phyloP scores from a whole-genome alignment of 2,888 invertebrate genomes.

The Stenotaenia linearis region DNA sequence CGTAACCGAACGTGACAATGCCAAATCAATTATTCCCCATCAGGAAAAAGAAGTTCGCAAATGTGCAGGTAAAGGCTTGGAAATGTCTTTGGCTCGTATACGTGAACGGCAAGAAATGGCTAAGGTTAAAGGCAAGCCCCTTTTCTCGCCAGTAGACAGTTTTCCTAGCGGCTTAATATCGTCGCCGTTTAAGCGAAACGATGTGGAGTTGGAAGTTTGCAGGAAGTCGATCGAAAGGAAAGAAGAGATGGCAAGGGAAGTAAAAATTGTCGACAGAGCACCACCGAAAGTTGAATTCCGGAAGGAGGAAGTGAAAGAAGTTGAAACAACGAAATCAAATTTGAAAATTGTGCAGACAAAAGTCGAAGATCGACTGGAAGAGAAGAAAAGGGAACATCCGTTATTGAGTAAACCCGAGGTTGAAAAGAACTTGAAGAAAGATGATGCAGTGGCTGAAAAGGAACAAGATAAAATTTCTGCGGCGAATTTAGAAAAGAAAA shows the following conservation, averaged over 20 bases:
- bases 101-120: background rate
- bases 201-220: background rate
- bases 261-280: background rate
- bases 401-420: background rate
- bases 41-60: constrained; percentile 12
- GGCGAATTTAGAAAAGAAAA: background rate
- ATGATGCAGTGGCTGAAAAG: background rate
- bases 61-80: background rate
- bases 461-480: background rate
- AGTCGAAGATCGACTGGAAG: background rate
- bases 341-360: background rate
- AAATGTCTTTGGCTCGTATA: background rate
- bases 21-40: background rate
- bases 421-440: background rate
- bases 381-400: background rate
- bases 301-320: background rate
- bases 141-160: background rate
- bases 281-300: too few relatives aligned
- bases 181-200: background rate
- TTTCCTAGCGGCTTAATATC: background rate
- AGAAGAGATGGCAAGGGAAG: background rate
- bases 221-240: background rate
- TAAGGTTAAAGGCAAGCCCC: background rate
- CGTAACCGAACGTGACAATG: background rate
- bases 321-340: background rate